Evolutionary conservation across 2,113 vertebrate species (phyloP).

Genomic region (Glaucomys volans): DNA sequence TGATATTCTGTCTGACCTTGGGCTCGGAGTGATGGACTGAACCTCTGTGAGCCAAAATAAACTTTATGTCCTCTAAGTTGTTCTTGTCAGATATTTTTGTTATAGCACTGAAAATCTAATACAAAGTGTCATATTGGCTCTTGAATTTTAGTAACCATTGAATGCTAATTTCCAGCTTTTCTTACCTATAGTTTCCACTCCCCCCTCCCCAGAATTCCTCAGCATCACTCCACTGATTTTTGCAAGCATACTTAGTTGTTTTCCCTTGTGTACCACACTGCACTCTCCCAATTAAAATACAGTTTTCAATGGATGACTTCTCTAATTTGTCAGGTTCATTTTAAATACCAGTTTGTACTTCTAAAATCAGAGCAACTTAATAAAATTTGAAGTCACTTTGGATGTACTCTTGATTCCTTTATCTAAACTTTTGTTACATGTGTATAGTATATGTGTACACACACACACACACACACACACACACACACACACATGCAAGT

Average conservation of each 20-base stretch:
- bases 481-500: neutral
- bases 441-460: neutral
- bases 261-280: neutral
- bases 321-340: slow-evolving; percentile 40
- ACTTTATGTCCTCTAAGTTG: too few species aligned
- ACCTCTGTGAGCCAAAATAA: too few species aligned
- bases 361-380: slow-evolving; percentile 9
- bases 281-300: neutral
- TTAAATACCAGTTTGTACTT: slow-evolving; percentile 39
- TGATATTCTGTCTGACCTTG: too few species aligned
- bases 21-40: too few species aligned
- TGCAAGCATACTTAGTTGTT: neutral
- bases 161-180: slow-evolving; percentile 41
- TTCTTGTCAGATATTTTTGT: too few species aligned
- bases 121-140: neutral
- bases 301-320: slow-evolving; percentile 1
- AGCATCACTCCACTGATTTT: neutral
- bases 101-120: too few species aligned
- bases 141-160: slow-evolving; percentile 61
- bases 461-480: neutral
- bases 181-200: neutral
- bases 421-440: neutral
- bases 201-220: neutral
- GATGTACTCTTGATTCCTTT: neutral
- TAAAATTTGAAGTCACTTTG: neutral